Percentiles rank a stretch among this genome's conserved stretches.
phyloP scores from a whole-genome alignment of 2,113 vertebrate genomes.

The Cepphus grylle region DNA sequence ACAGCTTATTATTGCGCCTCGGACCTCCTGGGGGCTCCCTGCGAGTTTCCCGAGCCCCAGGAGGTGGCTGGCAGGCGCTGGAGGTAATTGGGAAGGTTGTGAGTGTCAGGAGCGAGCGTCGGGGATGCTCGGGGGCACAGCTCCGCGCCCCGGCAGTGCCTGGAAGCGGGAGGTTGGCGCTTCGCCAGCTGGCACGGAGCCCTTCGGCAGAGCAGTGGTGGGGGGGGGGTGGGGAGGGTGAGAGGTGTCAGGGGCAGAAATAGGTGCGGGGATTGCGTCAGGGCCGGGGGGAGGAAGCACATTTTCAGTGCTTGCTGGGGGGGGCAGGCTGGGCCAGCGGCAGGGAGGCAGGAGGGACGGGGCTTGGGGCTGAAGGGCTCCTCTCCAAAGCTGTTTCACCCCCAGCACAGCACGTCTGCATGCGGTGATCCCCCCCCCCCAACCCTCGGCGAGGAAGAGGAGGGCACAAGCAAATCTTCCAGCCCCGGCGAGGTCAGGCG shows the following conservation, averaged over 20 bases:
- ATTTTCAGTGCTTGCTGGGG: not conserved
- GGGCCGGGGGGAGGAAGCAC: not conserved
- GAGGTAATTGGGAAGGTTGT: not conserved
- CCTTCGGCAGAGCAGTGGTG: not conserved
- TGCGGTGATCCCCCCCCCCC: no score
- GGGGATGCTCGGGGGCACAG: not conserved
- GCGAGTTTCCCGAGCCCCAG: not conserved
- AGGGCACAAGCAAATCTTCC: not conserved
- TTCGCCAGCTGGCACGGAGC: not conserved
- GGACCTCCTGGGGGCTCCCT: not conserved
- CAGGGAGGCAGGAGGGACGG: accelerated
- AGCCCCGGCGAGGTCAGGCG: not conserved
- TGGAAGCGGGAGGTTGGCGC: not conserved
- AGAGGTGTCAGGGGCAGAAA: not conserved
- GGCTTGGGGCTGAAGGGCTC: not conserved
- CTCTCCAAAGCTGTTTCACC: not conserved
- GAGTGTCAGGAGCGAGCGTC: not conserved
- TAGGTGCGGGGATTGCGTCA: not conserved
- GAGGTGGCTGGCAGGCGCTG: not conserved
- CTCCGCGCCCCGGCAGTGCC: not conserved
- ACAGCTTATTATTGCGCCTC: not conserved
- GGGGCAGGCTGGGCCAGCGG: accelerated
- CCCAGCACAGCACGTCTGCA: not conserved
- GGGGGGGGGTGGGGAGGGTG: not conserved
- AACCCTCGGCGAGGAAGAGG: not conserved